Base-by-base conservation (phyloP, 2,113 vertebrate species). In the Rutilus rutilus region DNA sequence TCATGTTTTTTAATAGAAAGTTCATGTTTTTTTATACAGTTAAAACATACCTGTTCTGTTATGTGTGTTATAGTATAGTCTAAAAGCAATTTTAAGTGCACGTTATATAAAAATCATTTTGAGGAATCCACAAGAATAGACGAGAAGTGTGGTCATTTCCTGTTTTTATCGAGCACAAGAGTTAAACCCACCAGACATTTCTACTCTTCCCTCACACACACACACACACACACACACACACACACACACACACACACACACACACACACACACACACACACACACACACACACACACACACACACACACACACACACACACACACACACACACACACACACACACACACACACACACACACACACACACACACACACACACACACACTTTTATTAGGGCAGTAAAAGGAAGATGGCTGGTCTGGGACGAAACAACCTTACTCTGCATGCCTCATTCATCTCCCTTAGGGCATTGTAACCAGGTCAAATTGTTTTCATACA, bases 61-160 rank as follows among this genome's bases (percentile, higher is more conserved):
- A 23, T 78, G 1, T 39, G 2, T 78, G 19, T 78, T 39, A 59
- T 9, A 3, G 15, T 69, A 3, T 3, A 67, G 27, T 65, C 27
- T 21, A 78, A 57, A 50, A 12, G 17, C 27, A 36, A 78, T 21
- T 19, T 3, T 39, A 54, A 60, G 23, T 4, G 30, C 21, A 17
- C 19, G 33, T n/a, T 78, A 60, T 42, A 42, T 78, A 78, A 78
- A 78, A 25, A n/a, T 60, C 21, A 12, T 60, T 60, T 52, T 52
- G 27, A 45, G 30, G 45, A 65, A 78, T 85, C 15, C 17, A 65
- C 45, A 6, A 33, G 17, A 64, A 65, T 33, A 52, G 14, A 3
- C 30, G 42, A 42, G 27, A 19, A 19, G 74, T 85, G 27, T 65
- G 27, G 57, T 65, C 73, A 85, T 85, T 78, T 85, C 84, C 84